Conservation (phyloP, 2,888 invertebrate genomes). For the Gari tellinella region DNA sequence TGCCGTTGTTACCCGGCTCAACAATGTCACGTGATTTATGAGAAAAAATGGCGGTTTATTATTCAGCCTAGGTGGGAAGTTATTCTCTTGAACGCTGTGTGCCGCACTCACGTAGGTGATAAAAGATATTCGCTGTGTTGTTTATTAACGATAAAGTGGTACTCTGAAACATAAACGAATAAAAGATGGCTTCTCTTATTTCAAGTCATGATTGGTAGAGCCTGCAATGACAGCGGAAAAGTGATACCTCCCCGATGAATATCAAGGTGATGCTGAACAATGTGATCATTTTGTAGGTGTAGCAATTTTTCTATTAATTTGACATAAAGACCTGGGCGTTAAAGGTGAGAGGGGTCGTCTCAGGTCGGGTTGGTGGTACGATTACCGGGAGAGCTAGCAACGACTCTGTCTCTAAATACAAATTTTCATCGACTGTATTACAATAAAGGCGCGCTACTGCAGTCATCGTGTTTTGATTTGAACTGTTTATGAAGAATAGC, state of each 20-base stretch:
- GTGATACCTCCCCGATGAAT: constrained; percentile 36
- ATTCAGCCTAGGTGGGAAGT: constrained; percentile 36
- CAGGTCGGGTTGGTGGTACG: constrained; percentile 11
- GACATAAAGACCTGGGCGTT: constrained; percentile 19
- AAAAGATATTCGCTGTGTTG: constrained; percentile 51
- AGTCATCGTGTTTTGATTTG: no score
- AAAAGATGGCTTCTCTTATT: constrained; percentile 41
- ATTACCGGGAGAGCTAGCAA: not conserved
- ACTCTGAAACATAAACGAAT: constrained; percentile 40
- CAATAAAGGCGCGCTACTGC: no score
- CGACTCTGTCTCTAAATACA: not conserved
- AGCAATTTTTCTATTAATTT: constrained; percentile 24
- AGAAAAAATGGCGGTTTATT: constrained; percentile 22
- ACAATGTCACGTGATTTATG: constrained; percentile 48
- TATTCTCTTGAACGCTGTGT: constrained; percentile 34
- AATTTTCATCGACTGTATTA: no score
- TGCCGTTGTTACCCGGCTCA: constrained; percentile 29
- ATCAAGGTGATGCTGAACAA: constrained; percentile 23
- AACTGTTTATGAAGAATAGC: no score
- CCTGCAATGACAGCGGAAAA: constrained; percentile 22
- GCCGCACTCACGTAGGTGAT: constrained; percentile 42
- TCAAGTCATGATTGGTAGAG: constrained; percentile 13
- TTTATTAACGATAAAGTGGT: constrained; percentile 56
- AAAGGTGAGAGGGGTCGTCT: constrained; percentile 16
- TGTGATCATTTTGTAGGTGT: constrained; percentile 22